phyloP scores from a whole-genome alignment of 2,888 invertebrate species.

The Dastarcus helophoroides region DNA sequence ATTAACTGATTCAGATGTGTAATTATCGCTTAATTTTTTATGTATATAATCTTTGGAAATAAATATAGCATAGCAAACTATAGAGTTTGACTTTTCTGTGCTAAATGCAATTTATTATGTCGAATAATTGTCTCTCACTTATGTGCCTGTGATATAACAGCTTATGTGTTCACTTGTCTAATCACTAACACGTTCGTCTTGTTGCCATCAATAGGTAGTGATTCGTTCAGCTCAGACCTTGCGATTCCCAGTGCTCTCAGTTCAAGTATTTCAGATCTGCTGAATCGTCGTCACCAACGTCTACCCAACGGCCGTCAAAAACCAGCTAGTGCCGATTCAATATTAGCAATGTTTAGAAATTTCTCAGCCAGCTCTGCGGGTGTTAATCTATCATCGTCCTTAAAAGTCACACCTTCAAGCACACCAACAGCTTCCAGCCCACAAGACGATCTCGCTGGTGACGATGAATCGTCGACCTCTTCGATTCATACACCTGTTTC shows the following conservation, averaged over 20 bases:
- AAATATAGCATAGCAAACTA: too few relatives aligned
- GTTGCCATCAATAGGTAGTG: too few relatives aligned
- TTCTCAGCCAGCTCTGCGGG: conserved; percentile 53
- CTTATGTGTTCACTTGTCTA: too few relatives aligned
- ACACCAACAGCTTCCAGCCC: conserved; percentile 65
- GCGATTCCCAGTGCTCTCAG: conserved; percentile 50
- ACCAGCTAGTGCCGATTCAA: conserved; percentile 68
- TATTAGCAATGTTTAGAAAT: conserved; percentile 66
- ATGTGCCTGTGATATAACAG: too few relatives aligned
- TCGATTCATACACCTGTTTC: conserved; percentile 52
- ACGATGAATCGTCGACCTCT: conserved; percentile 60
- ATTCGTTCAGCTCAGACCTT: conserved; percentile 61
- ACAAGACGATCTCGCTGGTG: conserved; percentile 58
- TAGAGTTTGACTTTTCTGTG: too few relatives aligned
- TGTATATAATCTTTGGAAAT: too few relatives aligned
- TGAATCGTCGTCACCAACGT: conserved; percentile 26
- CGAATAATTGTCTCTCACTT: too few relatives aligned
- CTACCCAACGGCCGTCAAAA: conserved; percentile 43
- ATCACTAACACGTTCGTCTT: too few relatives aligned
- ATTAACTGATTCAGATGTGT: too few relatives aligned
- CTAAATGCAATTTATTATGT: too few relatives aligned
- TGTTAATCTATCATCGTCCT: conserved; percentile 48
- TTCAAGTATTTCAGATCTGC: conserved; percentile 40
- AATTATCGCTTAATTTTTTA: too few relatives aligned
- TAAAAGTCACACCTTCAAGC: conserved; percentile 54